Evolutionary conservation across 37 sponge, comb jelly and placozoan species (phyloP).

Genomic region (Dysidea cf. avara): DNA sequence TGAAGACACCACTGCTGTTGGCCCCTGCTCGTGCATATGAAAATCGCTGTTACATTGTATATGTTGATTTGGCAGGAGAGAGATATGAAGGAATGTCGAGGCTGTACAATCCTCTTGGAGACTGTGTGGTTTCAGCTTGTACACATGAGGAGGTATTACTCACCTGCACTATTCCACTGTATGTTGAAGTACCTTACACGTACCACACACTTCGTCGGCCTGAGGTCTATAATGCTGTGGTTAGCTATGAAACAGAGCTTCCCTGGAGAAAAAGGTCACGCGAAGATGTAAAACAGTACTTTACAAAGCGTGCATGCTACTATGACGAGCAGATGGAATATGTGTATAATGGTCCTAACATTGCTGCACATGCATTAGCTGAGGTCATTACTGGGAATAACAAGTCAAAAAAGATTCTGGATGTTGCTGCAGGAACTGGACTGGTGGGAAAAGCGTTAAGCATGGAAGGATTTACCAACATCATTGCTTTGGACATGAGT

Average conservation of each 20-base stretch:
- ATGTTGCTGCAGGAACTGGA: slow-evolving; percentile 44
- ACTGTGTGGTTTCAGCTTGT: slow-evolving; percentile 20
- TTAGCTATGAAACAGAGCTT: slow-evolving; percentile 23
- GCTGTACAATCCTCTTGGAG: slow-evolving; percentile 26
- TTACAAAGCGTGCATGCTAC: slow-evolving; percentile 30
- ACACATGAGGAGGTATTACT: slow-evolving; percentile 22
- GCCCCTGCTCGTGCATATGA: slow-evolving; percentile 30
- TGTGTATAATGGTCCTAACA: slow-evolving; percentile 22
- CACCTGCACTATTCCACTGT: slow-evolving; percentile 20
- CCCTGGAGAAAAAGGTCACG: slow-evolving; percentile 13
- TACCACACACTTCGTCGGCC: slow-evolving; percentile 28
- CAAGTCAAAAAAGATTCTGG: slow-evolving; percentile 19
- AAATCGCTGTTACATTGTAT: slow-evolving; percentile 38
- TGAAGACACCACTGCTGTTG: slow-evolving; percentile 14
- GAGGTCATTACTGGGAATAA: neutral
- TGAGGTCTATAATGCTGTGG: slow-evolving; percentile 20
- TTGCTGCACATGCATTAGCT: slow-evolving; percentile 26
- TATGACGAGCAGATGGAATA: slow-evolving; percentile 32
- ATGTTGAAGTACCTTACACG: slow-evolving; percentile 6
- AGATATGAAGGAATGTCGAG: slow-evolving; percentile 15
- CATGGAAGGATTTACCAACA: slow-evolving; percentile 26
- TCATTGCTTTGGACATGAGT: slow-evolving; percentile 32
- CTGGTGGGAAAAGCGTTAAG: slow-evolving; percentile 32
- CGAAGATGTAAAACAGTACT: slow-evolving; percentile 30
- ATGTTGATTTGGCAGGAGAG: slow-evolving; percentile 32